These are phyloP conservation scores for Aphelocoma californica DNA, from an alignment of 2,797 vertebrate species.

Conservation along the genomic window DNA sequence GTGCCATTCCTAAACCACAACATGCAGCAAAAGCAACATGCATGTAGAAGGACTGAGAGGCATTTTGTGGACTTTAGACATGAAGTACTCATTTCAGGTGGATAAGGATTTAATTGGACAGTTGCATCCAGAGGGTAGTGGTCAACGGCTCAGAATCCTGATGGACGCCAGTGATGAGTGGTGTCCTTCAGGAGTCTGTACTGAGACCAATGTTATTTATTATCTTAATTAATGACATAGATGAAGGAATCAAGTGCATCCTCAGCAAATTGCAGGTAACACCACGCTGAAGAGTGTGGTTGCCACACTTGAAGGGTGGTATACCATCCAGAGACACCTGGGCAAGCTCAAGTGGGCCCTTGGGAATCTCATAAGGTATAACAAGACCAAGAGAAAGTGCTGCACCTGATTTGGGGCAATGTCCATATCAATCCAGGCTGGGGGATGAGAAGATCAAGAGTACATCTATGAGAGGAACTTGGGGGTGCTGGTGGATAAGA, in stretches of 20 bases:
- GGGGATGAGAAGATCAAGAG: not conserved
- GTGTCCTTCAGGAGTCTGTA: not conserved
- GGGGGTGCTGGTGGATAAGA: not conserved
- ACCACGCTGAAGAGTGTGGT: not conserved
- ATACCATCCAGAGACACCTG: not conserved
- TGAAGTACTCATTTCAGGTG: not conserved
- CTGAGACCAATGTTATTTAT: not conserved
- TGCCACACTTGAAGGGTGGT: fast-evolving
- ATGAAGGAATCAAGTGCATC: fast-evolving
- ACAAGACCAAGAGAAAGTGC: not conserved
- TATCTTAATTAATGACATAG: not conserved
- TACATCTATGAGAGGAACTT: fast-evolving
- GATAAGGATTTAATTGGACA: not conserved
- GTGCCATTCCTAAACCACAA: fast-evolving
- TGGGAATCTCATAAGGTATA: not conserved
- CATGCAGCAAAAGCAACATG: not conserved
- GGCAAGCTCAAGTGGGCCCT: not conserved
- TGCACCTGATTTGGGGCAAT: not conserved
- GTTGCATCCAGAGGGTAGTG: fast-evolving
- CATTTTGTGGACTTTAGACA: not conserved
- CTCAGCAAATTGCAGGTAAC: not conserved
- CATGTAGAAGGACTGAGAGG: not conserved
- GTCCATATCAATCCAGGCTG: fast-evolving
- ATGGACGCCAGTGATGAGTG: not conserved
- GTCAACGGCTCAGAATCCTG: not conserved